Conservation (phyloP, 2,888 invertebrate genomes). For the Erpobdella octoculata region DNA sequence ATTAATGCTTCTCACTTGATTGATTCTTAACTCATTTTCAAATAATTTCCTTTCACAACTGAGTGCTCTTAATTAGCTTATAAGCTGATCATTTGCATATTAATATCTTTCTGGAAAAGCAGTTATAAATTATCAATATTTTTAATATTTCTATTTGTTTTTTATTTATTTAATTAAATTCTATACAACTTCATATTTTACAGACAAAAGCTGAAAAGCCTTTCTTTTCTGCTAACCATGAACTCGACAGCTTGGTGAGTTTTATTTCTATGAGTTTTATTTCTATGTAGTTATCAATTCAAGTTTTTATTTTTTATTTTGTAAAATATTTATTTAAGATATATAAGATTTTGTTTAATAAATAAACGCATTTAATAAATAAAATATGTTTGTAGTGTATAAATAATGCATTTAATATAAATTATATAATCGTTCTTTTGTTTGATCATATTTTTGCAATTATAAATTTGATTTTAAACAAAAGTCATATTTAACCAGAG, state of each 20-base stretch:
- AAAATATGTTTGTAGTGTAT: neutral
- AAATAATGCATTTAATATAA: neutral
- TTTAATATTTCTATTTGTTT: too few relatives aligned
- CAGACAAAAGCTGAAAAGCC: slow-evolving; percentile 28
- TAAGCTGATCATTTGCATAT: neutral
- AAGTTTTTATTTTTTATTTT: neutral
- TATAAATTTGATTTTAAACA: too few relatives aligned
- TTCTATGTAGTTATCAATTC: neutral
- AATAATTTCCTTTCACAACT: neutral
- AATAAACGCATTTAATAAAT: too few relatives aligned
- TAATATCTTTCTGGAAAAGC: neutral
- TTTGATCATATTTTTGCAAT: neutral
- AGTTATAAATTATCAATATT: too few relatives aligned
- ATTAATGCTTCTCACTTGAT: too few relatives aligned
- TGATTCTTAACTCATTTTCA: neutral
- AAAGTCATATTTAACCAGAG: too few relatives aligned
- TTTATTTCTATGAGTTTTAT: neutral
- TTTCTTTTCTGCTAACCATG: slow-evolving; percentile 97
- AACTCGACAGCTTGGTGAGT: slow-evolving; percentile 99
- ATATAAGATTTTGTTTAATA: too few relatives aligned
- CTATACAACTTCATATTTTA: neutral
- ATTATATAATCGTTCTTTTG: neutral
- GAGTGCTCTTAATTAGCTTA: neutral
- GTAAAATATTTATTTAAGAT: neutral
- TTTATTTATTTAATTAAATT: too few relatives aligned